Evolutionary conservation across 1,140 invertebrate genomes (phyloP).

Genomic region (Vollenhovia emeryi): DNA sequence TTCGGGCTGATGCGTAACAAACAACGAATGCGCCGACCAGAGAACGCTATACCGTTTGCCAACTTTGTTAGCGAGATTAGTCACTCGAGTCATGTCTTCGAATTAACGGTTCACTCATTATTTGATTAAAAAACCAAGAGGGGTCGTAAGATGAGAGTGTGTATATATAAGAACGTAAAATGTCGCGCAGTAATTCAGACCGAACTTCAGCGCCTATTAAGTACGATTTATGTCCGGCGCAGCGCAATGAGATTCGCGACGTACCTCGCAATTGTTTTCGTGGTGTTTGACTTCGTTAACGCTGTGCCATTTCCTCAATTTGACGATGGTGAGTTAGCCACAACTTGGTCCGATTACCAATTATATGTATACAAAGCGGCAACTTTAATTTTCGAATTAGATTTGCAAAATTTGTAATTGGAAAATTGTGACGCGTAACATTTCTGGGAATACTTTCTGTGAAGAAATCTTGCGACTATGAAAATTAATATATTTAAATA

Average conservation of each 20-base stretch:
- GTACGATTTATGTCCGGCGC: constrained; percentile 16
- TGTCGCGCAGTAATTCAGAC: constrained; percentile 23
- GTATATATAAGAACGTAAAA: constrained; percentile 52
- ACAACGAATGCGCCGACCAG: background rate
- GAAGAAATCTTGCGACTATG: background rate
- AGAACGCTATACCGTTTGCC: constrained; percentile 18
- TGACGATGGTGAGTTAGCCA: constrained; percentile 39
- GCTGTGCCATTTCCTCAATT: constrained; percentile 30
- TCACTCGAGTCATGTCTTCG: constrained; percentile 39
- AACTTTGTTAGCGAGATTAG: constrained; percentile 56
- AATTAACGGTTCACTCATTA: constrained; percentile 53
- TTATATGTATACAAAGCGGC: background rate
- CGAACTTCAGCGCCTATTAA: constrained; percentile 27
- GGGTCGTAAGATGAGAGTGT: background rate
- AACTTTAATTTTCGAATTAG: background rate
- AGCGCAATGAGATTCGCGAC: background rate
- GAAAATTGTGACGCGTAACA: background rate
- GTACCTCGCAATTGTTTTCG: constrained; percentile 2
- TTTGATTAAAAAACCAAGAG: background rate
- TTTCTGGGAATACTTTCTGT: background rate
- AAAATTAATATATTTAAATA: background rate
- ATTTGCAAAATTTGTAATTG: background rate
- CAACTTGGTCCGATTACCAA: background rate
- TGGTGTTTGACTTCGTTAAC: background rate
- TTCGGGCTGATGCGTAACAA: background rate